Base-by-base conservation (phyloP, 2,797 vertebrate species). In the Chrysocyon brachyurus region DNA sequence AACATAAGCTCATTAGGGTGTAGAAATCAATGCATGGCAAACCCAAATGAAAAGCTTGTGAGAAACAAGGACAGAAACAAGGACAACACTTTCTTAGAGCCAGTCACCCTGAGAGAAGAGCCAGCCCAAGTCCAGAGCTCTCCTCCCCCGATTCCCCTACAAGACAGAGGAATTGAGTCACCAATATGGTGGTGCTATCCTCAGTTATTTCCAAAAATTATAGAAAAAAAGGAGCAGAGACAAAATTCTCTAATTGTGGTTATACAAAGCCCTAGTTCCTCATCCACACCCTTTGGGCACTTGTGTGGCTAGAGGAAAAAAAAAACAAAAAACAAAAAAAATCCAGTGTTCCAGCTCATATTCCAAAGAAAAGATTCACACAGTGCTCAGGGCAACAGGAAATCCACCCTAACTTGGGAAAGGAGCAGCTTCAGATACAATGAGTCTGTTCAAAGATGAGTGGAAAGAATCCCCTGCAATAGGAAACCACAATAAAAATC, bases 221-320 rank as follows among this genome's bases (percentile, higher is more conserved):
- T 3, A 66, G 36, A 90, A 31, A 94, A 91, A 89, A 63, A 63
- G 64, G 49, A 91, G 26, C 72, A 92, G 95, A 95, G 92, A 61
- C 84, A 91, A 89, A 92, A 87, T 96, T 96, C 73, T 92, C 78
- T 93, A 87, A 95, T 56, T 96, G 82, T 94, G 85, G 78, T 96
- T 94, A 78, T 40, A 84, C 22, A 92, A 91, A 94, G 70, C 46
- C 52, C 79, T 79, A 96, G 72, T 40, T 97, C 52, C 56, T 94
- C 94, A 77, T 88, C 72, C 49, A 92, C 63, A 97, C 77, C 56
- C 86, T 97, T 92, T 84, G 68, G 78, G 15, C 70, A 96, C 33
- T 90, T 92, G 63, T 52, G 21, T 96, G 72, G 87, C 61, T 79
- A 26, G 46, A 91, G 54, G 22, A 15, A 46, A 56, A 83, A 36